Base-by-base conservation (phyloP, 2,888 invertebrate species). In the Podabrus alpinus region DNA sequence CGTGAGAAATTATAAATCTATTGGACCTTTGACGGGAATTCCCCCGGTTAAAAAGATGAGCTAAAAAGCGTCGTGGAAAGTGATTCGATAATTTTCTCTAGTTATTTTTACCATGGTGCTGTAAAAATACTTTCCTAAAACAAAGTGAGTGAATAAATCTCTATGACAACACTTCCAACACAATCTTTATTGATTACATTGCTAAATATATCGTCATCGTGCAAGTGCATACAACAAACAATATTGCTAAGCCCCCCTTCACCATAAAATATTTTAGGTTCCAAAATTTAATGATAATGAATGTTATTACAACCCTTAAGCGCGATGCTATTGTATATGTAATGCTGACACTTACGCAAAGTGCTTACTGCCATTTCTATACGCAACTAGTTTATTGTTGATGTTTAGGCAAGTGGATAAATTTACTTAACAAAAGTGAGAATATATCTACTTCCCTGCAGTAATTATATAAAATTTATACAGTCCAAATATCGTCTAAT, bases 301-400 rank as follows among this genome's bases (percentile, higher is more conserved):
- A 75, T 75, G 75, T 75, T 75, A 69, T 75, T 72, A 75, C 72
- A 75, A 72, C 75, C 75, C 75, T 75, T 72, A 70, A 66, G 66
- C 66, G 72, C 69, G 69, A 60, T 72, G 69, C 75, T 64, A 75
- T 75, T 75, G 75, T 75, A 75, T 68, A 66, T 69, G 72, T 75
- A 75, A 75, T 75, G 72, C 70, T 67, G 75, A 75, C 75, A 75
- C 72, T 75, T 75, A 75, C 72, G 75, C 66, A 72, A 75, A 75
- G 75, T 75, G 75, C 75, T 73, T 75, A 75, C 75, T 70, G 68
- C 75, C 75, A 75, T 75, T 75, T 75, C 72, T 75, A 68, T 75
- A 75, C 75, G 75, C 75, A 75, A 72, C 75, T 75, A 75, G 62
- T 64, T 64, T 64, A 64, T 64, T 64, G 62, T 64, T 64, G 21